phyloP scores from a whole-genome alignment of 2,113 vertebrate species.

The Zosterops japonicus region DNA sequence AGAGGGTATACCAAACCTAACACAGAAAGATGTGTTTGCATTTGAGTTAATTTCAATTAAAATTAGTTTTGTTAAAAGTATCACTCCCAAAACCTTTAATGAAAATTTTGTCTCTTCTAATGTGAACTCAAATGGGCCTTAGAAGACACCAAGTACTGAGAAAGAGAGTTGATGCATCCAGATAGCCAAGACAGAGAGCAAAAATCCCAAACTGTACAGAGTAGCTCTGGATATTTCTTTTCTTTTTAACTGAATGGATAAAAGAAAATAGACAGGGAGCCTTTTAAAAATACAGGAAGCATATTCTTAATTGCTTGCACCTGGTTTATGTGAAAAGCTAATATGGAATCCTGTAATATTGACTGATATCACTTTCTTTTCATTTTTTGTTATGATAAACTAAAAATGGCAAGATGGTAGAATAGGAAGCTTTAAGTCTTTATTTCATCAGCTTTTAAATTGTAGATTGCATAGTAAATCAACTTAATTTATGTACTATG shows the following conservation, averaged over 20 bases:
- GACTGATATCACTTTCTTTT: background rate
- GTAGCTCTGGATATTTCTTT: background rate
- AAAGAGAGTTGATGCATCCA: background rate
- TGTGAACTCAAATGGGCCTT: background rate
- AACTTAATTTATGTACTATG: background rate
- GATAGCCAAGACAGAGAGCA: background rate
- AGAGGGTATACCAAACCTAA: background rate
- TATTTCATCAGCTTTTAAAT: background rate
- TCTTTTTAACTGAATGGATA: background rate
- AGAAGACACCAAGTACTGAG: background rate
- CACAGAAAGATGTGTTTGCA: background rate
- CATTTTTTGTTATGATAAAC: background rate
- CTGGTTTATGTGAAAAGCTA: constrained; percentile 29
- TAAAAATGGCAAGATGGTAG: background rate
- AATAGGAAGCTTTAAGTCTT: background rate
- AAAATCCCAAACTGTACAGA: background rate
- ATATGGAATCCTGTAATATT: background rate
- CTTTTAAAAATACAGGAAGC: background rate
- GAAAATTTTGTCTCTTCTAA: background rate
- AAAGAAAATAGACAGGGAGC: background rate
- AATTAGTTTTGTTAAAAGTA: background rate
- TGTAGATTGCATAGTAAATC: constrained; percentile 13
- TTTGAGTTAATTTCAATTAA: constrained; percentile 9
- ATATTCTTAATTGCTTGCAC: constrained; percentile 8
- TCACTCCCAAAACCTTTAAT: background rate